Evolutionary conservation across 1,140 invertebrate genomes (phyloP), one percentile per base, ranked within the genome.

Genomic region (Dysdera silvatica): DNA sequence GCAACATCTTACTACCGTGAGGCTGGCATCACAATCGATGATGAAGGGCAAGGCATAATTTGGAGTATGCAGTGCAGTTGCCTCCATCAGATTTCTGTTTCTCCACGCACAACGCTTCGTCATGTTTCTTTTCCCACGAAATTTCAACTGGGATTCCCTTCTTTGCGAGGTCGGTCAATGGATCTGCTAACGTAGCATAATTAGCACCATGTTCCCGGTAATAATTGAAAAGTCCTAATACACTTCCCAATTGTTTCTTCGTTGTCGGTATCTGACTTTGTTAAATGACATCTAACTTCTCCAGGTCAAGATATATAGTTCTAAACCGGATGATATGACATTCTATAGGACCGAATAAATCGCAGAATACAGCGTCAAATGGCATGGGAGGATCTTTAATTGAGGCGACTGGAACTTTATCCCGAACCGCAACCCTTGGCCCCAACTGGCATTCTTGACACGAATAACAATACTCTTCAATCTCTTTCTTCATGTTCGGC

Each of bases 271-370:
- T 8, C 18, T 7, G 8, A 12, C 14, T 14, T 12, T 20, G 43
- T 12, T 20, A n/a, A 12, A 45, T 45, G 8, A 20, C 43, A 8
- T 7, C 14, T 10, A 45, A 7, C 18, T 45, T 45, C 7, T 45
- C 43, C 18, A 7, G 43, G 23, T 45, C 43, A 18, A 20, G 43
- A 7, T 8, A 6, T 7, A 12, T 14, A n/a, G 14, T 18, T 8
- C 43, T 20, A 7, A 6, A 8, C 14, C 31, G n/a, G 16, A 70
- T 55, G 5, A 26, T 35, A 45, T 69, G 66, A 3, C 68, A n/a
- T n/a, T n/a, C n/a, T n/a, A n/a, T n/a, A n/a, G n/a, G n/a, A n/a
- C n/a, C n/a, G n/a, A n/a, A n/a, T n/a, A n/a, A n/a, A n/a, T n/a
- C n/a, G n/a, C n/a, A n/a, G n/a, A n/a, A n/a, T n/a, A n/a, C n/a